phyloP scores from a whole-genome alignment of 2,888 invertebrate genomes.

The Andrena flavipes region DNA sequence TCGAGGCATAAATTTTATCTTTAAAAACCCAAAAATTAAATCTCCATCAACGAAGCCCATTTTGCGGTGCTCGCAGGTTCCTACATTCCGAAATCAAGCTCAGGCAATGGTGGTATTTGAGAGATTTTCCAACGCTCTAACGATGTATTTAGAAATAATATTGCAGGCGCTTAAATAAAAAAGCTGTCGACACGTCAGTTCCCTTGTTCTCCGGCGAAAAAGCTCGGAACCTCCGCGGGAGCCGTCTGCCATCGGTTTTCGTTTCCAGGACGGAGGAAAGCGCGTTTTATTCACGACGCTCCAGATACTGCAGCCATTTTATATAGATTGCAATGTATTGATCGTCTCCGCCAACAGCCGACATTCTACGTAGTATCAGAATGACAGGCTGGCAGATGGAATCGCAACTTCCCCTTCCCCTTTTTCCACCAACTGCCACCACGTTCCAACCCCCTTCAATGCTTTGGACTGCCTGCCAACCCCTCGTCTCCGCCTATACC shows the following conservation, averaged over 20 bases:
- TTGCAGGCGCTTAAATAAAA: not conserved
- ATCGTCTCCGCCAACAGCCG: conserved; percentile 82
- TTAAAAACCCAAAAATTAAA: no score
- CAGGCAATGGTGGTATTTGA: no score
- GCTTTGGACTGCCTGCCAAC: conserved; percentile 78
- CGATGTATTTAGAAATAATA: not conserved
- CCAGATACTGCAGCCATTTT: conserved; percentile 83
- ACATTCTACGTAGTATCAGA: conserved; percentile 83
- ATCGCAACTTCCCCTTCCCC: conserved; percentile 82
- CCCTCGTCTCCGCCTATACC: conserved; percentile 80
- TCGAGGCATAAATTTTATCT: no score
- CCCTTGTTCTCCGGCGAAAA: not conserved
- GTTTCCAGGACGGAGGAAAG: conserved; percentile 44
- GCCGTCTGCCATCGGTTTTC: conserved; percentile 40
- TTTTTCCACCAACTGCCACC: conserved; percentile 77
- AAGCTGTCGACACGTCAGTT: not conserved
- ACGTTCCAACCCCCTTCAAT: conserved; percentile 78
- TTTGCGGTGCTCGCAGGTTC: no score
- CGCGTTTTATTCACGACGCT: conserved; percentile 70
- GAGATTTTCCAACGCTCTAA: not conserved
- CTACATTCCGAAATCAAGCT: no score
- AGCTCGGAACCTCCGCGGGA: not conserved
- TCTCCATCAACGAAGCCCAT: no score
- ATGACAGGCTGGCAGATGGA: conserved; percentile 86
- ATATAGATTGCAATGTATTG: conserved; percentile 85